Conservation (phyloP, 2,888 invertebrate species). For the Campopleginae sp. region DNA sequence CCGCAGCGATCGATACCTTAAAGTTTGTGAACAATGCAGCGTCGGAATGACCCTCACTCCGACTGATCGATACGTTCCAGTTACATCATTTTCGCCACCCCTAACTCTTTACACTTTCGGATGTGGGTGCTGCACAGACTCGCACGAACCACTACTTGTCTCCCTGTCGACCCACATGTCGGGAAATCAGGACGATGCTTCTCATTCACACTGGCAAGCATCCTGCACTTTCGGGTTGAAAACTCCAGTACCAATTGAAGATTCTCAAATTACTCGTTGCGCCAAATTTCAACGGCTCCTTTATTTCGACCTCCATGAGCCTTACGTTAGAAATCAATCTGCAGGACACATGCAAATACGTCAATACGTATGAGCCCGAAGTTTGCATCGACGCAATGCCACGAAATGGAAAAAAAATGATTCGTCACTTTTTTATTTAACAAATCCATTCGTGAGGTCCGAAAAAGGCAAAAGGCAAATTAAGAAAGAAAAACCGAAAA, state of each 20-base stretch:
- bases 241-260: constrained; percentile 28
- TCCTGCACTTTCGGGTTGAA: constrained; percentile 15
- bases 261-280: constrained; percentile 14
- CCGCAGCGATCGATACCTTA: constrained; percentile 7
- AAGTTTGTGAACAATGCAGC: constrained; percentile 28
- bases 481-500: too few relatives aligned
- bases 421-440: too few relatives aligned
- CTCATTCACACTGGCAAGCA: background rate
- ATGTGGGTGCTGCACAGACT: constrained; percentile 17
- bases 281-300: background rate
- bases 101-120: background rate
- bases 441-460: too few relatives aligned
- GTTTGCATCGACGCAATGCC: too few relatives aligned
- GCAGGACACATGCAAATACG: background rate
- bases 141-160: constrained; percentile 62
- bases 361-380: too few relatives aligned
- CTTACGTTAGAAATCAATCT: background rate
- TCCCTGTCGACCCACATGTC: constrained; percentile 65
- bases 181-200: constrained; percentile 51
- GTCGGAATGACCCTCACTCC: constrained; percentile 34
- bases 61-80: constrained; percentile 73
- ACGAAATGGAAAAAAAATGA: too few relatives aligned
- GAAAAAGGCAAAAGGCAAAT: too few relatives aligned
- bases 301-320: background rate
- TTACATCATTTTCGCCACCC: constrained; percentile 58